Conservation (phyloP, 2,797 vertebrate genomes). For the Gymnothorax reevesii region DNA sequence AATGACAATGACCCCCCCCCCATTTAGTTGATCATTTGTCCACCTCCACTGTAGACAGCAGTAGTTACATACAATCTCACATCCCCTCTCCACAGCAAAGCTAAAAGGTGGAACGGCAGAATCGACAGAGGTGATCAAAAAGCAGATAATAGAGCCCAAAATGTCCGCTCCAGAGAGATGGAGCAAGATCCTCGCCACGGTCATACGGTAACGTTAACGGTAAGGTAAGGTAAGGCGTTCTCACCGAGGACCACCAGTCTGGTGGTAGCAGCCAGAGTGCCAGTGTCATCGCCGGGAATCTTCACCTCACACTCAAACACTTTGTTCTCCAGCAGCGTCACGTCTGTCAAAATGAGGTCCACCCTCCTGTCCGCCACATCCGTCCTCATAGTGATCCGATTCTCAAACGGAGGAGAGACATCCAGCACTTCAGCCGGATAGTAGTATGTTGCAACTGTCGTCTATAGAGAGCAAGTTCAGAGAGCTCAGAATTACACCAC, state of each 20-base stretch:
- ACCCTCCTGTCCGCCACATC: constrained; percentile 25
- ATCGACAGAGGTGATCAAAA: too few species aligned
- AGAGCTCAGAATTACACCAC: neutral
- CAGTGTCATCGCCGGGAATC: constrained; percentile 65
- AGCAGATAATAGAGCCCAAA: too few species aligned
- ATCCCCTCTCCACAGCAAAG: too few species aligned
- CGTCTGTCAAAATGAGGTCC: constrained; percentile 55
- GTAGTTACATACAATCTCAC: too few species aligned
- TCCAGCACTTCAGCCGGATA: constrained; percentile 31
- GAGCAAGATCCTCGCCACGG: too few species aligned
- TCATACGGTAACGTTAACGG: too few species aligned
- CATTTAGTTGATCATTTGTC: too few species aligned
- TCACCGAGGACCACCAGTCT: constrained; percentile 72
- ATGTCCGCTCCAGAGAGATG: too few species aligned
- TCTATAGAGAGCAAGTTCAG: constrained; percentile 47
- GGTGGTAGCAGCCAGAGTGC: constrained; percentile 49
- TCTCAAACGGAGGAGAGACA: constrained; percentile 59
- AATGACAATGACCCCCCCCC: too few species aligned
- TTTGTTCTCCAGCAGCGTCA: constrained; percentile 65
- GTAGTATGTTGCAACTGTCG: constrained; percentile 55
- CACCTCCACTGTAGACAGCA: too few species aligned
- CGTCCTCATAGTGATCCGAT: constrained; percentile 50
- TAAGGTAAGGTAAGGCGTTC: constrained; percentile 21
- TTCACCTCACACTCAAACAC: constrained; percentile 62
- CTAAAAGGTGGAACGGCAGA: too few species aligned